Conservation (phyloP, 2,113 vertebrate genomes). For the Cardinalis cardinalis region DNA sequence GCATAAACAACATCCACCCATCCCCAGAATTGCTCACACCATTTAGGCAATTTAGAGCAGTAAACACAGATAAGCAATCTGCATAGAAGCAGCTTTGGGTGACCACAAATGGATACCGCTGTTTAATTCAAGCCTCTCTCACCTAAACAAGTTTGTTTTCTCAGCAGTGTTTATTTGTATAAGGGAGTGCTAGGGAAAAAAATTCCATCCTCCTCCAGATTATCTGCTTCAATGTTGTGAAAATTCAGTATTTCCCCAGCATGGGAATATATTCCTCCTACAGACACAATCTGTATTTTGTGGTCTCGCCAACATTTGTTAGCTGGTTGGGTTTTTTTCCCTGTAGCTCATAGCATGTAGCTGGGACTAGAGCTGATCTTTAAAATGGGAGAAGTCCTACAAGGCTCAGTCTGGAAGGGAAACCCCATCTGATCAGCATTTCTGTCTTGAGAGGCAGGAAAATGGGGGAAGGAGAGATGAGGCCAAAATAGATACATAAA, state of each 20-base stretch:
- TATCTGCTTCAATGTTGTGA: conserved; percentile 48
- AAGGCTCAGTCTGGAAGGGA: not conserved
- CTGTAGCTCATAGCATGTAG: not conserved
- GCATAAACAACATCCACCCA: conserved; percentile 45
- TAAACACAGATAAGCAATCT: conserved; percentile 61
- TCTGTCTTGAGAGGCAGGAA: not conserved
- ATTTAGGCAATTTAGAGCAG: conserved; percentile 51
- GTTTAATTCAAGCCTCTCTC: conserved; percentile 46
- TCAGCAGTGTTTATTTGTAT: conserved; percentile 44
- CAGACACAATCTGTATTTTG: conserved; percentile 29
- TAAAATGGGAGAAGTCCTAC: not conserved
- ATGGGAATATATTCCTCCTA: conserved; percentile 54
- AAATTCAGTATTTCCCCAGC: conserved; percentile 55
- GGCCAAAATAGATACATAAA: not conserved
- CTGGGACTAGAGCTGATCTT: not conserved
- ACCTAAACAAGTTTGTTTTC: conserved; percentile 62
- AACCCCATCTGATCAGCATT: not conserved
- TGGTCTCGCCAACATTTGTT: not conserved
- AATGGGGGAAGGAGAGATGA: not conserved
- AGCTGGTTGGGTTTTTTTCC: not conserved
- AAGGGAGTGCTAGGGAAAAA: conserved; percentile 47
- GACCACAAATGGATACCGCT: conserved; percentile 55
- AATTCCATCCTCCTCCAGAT: conserved; percentile 43
- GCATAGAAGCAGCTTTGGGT: conserved; percentile 49
- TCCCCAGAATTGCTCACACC: conserved; percentile 42